Evolutionary conservation across 2,888 invertebrate genomes (phyloP), one percentile per base, ranked within the genome.

Genomic region (Hetaerina titia): DNA sequence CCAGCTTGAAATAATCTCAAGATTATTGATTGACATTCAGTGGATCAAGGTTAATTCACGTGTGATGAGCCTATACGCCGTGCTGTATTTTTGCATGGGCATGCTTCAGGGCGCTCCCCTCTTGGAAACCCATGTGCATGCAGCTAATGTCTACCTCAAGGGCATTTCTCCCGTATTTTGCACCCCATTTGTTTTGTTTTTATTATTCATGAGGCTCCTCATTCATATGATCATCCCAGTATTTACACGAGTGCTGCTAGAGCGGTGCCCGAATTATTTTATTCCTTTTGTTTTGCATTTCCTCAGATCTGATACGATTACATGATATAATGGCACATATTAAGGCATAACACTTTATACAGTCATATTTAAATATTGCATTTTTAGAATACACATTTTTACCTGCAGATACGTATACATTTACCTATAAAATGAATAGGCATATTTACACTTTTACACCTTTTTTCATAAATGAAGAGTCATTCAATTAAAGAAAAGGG

Each of bases 341-440:
- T 95, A 64, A 95, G 95, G 95, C 95, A 95, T 95, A 95, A 95
- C 95, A 95, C 95, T 95, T 95, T 95, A 95, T 95, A 95, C 95
- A 95, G 92, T 95, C 95, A 95, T 95, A 95, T 95, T 95, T 94
- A 95, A 95, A 95, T 95, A 95, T 95, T 95, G 95, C 95, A 95
- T 95, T 95, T 95, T 95, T 95, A 95, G 95, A 95, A 95, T 95
- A 94, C 95, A 95, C 95, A 95, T 95, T 95, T 95, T 95, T 95
- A 95, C 95, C 95, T 95, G 89, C 95, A 95, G 95, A 95, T 95
- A 95, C 92, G 92, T 94, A 95, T 95, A 95, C 92, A 90, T 95
- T 95, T 95, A 95, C 95, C 95, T 95, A 63, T 81, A 88, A 90
- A 95, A 90, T 95, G 95, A 92, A 92, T 92, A 74, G 92, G 69